Conservation (phyloP, 2,797 vertebrate species). For the Chaenodraco wilsoni region DNA sequence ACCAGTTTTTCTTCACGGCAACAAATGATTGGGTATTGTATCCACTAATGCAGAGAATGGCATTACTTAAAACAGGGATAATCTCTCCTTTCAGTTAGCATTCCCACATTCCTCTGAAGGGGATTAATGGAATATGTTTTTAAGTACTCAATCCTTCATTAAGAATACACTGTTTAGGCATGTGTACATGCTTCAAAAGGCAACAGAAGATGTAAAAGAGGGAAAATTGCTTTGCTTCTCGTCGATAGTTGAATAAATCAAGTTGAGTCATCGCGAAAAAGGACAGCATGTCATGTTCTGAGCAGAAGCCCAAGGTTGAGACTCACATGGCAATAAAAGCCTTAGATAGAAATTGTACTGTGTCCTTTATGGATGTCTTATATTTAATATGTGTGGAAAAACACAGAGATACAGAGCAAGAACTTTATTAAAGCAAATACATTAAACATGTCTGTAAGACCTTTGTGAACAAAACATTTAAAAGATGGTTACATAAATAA, state of each 20-base stretch:
- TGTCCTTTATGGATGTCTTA: not conserved
- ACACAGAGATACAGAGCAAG: constrained; percentile 14
- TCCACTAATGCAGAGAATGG: not conserved
- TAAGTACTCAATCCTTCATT: not conserved
- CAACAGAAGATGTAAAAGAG: not conserved
- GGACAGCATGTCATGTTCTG: constrained; percentile 17
- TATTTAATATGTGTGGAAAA: not conserved
- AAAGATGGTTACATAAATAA: not conserved
- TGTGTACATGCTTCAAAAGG: not conserved
- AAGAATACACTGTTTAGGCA: not conserved
- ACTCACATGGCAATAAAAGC: not conserved
- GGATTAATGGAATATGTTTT: constrained; percentile 25
- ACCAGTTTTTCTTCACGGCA: not conserved
- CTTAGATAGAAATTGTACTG: not conserved
- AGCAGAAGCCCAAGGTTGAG: constrained; percentile 28
- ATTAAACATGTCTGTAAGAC: constrained; percentile 5
- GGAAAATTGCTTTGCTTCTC: not conserved
- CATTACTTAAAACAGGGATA: not conserved
- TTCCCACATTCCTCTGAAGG: constrained; percentile 11
- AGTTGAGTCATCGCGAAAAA: not conserved
- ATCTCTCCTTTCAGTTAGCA: not conserved
- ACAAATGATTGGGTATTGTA: not conserved
- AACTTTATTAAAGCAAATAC: constrained; percentile 49
- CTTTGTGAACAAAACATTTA: not conserved
- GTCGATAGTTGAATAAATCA: not conserved